Percentiles rank a stretch among this genome's conserved stretches.
phyloP scores from a whole-genome alignment of 37 sponge, comb jelly and placozoan genomes.

The Chondrilla cf. caribensis region DNA sequence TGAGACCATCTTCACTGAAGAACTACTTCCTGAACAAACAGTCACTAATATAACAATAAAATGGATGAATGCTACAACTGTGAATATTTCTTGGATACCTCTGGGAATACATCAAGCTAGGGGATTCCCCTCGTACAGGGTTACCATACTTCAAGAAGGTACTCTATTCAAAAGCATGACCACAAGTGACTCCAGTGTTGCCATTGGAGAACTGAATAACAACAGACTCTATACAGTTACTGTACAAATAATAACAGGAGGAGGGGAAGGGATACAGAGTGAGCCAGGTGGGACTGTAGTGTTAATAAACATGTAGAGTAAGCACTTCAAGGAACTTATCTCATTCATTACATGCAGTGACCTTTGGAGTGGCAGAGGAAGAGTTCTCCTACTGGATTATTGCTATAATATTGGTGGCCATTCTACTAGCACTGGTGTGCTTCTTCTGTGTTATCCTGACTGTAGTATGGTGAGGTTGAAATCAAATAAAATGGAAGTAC shows the following conservation, averaged over 20 bases:
- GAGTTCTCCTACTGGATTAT: too few relatives aligned
- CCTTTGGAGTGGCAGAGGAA: too few relatives aligned
- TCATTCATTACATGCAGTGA: too few relatives aligned
- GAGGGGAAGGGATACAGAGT: background rate
- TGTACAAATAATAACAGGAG: background rate
- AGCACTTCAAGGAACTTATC: too few relatives aligned
- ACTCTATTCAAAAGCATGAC: background rate
- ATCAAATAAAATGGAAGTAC: too few relatives aligned
- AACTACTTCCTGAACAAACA: background rate
- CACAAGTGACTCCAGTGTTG: background rate
- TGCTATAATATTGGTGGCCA: too few relatives aligned
- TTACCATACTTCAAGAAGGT: background rate
- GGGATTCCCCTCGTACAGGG: slow-evolving; percentile 7
- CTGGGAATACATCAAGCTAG: background rate
- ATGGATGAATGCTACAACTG: background rate
- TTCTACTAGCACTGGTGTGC: too few relatives aligned
- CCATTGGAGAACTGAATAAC: background rate
- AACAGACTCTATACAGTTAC: background rate
- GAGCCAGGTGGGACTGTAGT: background rate
- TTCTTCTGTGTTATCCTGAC: too few relatives aligned
- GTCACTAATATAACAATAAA: background rate
- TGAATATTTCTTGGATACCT: background rate
- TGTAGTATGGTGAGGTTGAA: too few relatives aligned
- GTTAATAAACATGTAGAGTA: too few relatives aligned
- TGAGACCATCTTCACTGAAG: background rate